phyloP scores from a whole-genome alignment of 2,888 invertebrate species.

The Eupeodes luniger region DNA sequence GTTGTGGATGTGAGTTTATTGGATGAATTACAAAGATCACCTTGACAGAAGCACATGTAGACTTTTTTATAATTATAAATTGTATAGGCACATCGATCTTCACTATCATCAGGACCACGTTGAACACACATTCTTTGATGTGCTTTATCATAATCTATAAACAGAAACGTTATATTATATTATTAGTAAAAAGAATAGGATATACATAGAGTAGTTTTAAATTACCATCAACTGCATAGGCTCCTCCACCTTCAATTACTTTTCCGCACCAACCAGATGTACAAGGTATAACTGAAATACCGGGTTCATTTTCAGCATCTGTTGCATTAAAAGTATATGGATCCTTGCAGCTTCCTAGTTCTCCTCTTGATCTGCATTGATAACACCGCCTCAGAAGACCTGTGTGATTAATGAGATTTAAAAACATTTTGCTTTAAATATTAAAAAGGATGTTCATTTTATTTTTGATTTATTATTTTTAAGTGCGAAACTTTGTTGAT shows the following conservation, averaged over 20 bases:
- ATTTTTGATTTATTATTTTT: no score
- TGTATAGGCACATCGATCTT: conserved; percentile 95
- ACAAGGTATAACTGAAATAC: conserved; percentile 91
- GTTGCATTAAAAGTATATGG: conserved; percentile 92
- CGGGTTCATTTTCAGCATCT: conserved; percentile 88
- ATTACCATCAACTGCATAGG: conserved; percentile 91
- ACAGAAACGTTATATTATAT: not conserved
- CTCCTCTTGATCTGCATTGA: conserved; percentile 93
- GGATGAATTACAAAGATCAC: conserved; percentile 91
- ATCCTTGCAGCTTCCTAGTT: conserved; percentile 94
- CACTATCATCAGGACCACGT: conserved; percentile 93
- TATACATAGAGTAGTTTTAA: not conserved
- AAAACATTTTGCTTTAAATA: no score
- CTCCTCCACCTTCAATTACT: conserved; percentile 91
- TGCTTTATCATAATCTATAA: conserved; percentile 92
- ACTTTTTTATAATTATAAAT: conserved; percentile 92
- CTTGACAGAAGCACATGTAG: conserved; percentile 95
- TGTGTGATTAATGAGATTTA: conserved; percentile 79
- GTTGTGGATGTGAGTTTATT: conserved; percentile 25
- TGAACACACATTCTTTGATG: conserved; percentile 95
- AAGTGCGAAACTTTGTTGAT: no score
- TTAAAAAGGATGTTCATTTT: no score
- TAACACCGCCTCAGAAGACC: conserved; percentile 91
- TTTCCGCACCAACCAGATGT: conserved; percentile 97
- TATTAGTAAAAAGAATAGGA: conserved; percentile 10